Conservation (phyloP, 2,888 invertebrate genomes). For the Pseudococcus jackbeardsleyi region DNA sequence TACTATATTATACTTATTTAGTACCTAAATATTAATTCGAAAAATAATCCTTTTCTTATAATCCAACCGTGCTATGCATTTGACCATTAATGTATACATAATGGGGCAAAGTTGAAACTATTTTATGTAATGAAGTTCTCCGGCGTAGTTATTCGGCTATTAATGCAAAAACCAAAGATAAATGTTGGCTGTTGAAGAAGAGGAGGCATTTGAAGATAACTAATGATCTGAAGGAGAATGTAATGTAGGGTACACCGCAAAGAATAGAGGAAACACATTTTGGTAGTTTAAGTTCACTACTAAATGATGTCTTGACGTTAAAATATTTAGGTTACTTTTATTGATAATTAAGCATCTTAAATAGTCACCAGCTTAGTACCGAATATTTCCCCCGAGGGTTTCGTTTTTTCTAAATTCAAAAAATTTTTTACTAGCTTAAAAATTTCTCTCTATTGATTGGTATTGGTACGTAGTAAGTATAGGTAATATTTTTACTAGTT, state of each 20-base stretch:
- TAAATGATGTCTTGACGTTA: conserved; percentile 60
- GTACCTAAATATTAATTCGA: conserved; percentile 14
- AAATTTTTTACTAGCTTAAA: too few relatives aligned
- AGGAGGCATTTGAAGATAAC: conserved; percentile 61
- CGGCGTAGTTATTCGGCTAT: conserved; percentile 38
- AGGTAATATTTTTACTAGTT: too few relatives aligned
- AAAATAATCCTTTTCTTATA: conserved; percentile 24
- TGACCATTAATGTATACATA: conserved; percentile 55
- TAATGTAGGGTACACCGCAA: conserved; percentile 62
- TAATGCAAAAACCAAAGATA: conserved; percentile 64
- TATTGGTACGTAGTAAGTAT: too few relatives aligned
- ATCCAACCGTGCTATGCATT: background rate
- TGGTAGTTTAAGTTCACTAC: conserved; percentile 62
- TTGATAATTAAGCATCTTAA: conserved; percentile 57
- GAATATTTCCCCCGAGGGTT: background rate
- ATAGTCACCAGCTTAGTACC: background rate
- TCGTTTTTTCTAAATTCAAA: background rate
- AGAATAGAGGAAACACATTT: conserved; percentile 62
- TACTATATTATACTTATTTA: too few relatives aligned
- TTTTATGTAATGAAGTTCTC: conserved; percentile 60
- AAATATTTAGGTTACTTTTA: conserved; percentile 63
- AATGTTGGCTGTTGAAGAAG: conserved; percentile 58
- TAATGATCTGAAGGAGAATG: conserved; percentile 62
- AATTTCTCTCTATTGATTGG: too few relatives aligned
- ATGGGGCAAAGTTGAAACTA: conserved; percentile 59